Evolutionary conservation across 2,797 vertebrate genomes (phyloP).

Genomic region (Rhabdomys pumilio): DNA sequence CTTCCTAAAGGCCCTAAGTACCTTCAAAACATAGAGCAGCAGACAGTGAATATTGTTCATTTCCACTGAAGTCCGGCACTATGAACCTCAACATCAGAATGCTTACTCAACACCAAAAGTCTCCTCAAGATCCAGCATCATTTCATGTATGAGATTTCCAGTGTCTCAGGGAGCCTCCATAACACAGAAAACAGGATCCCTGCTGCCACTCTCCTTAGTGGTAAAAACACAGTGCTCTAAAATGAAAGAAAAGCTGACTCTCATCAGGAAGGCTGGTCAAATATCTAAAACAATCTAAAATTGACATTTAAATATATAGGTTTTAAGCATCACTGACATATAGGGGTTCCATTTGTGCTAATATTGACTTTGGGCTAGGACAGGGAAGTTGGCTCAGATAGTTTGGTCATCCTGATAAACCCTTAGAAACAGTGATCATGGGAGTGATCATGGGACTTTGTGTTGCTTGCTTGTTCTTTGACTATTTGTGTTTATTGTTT

Average conservation of each 20-base stretch:
- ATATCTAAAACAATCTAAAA: background rate
- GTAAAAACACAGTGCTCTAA: background rate
- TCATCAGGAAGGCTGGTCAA: constrained; percentile 28
- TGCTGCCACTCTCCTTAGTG: background rate
- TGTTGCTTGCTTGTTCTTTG: too few species aligned
- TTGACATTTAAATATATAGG: background rate
- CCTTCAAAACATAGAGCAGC: background rate
- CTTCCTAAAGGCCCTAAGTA: background rate
- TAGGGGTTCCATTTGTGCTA: background rate
- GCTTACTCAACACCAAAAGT: background rate
- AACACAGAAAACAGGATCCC: background rate
- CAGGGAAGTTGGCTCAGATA: too few species aligned
- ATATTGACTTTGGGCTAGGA: background rate
- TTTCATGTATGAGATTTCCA: background rate
- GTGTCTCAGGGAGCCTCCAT: background rate
- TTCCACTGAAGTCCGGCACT: background rate
- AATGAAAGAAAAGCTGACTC: constrained; percentile 44
- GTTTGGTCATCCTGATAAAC: too few species aligned
- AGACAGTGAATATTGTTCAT: background rate
- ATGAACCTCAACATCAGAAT: background rate
- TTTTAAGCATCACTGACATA: constrained; percentile 6
- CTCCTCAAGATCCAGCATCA: background rate
- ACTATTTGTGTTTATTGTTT: too few species aligned
- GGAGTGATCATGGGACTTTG: too few species aligned
- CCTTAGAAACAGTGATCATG: too few species aligned